Conservation (phyloP, 2,113 vertebrate genomes). For the Mola mola region DNA sequence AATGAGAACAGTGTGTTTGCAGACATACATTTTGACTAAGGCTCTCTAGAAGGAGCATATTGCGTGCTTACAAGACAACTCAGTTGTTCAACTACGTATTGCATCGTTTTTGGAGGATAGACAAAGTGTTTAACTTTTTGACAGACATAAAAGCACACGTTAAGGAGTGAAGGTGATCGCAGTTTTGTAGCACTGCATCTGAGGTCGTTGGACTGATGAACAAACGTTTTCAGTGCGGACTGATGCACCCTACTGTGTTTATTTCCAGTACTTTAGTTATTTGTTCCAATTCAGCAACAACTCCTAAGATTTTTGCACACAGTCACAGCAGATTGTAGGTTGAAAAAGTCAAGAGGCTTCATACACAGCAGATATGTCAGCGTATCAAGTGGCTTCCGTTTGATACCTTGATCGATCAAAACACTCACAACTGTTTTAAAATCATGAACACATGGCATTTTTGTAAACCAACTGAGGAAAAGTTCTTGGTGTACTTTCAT, state of each 20-base stretch:
- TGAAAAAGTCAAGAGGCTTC: constrained; percentile 16
- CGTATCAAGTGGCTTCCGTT: constrained; percentile 22
- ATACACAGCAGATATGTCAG: neutral
- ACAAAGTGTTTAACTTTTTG: constrained; percentile 2
- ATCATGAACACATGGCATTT: too few relatives aligned
- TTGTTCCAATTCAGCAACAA: neutral
- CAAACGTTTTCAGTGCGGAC: neutral
- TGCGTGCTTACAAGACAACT: constrained; percentile 27
- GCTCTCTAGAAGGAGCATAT: constrained; percentile 36
- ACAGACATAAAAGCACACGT: constrained; percentile 40
- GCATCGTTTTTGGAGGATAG: neutral
- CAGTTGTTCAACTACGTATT: constrained; percentile 21
- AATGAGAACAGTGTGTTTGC: constrained; percentile 29
- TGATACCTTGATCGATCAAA: constrained; percentile 18
- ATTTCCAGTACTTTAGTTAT: neutral
- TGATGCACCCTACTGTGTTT: neutral
- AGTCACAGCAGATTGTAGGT: constrained; percentile 14
- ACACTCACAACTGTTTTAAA: too few relatives aligned
- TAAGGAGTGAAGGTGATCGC: constrained; percentile 23
- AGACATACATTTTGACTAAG: constrained; percentile 25
- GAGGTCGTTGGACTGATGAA: neutral
- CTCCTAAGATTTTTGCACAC: constrained; percentile 7
- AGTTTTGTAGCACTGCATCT: constrained; percentile 15
- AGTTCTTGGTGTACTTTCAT: neutral
- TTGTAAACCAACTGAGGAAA: constrained; percentile 12